These are phyloP conservation scores for Parasteatoda lunata DNA, from an alignment of 2,888 invertebrate genomes.

Conservation along the genomic window DNA sequence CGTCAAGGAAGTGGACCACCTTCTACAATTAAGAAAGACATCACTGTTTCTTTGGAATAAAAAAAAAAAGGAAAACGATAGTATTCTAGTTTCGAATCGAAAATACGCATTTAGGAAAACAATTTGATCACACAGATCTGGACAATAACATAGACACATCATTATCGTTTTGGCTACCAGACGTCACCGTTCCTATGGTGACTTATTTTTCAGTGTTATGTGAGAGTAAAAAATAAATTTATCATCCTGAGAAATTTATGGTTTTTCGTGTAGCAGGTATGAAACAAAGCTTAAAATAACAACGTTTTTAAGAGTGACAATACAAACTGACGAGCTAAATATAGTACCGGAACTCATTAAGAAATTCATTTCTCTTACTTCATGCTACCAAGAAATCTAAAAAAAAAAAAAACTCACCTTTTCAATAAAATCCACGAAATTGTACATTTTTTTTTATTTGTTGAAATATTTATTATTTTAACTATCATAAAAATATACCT, in stretches of 20 bases:
- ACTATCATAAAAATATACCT: too few species aligned
- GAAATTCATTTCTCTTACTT: too few species aligned
- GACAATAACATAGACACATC: background rate
- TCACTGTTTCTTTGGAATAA: background rate
- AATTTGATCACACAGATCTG: background rate
- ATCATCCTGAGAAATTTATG: background rate
- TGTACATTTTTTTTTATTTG: too few species aligned
- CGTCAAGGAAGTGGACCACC: background rate
- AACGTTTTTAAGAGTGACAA: background rate
- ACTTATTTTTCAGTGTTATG: background rate
- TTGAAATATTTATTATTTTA: too few species aligned
- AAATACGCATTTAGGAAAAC: background rate
- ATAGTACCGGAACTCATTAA: too few species aligned
- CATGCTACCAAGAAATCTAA: too few species aligned
- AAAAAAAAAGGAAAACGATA: background rate
- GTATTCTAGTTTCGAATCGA: background rate
- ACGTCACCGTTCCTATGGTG: background rate
- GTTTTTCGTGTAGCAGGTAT: background rate
- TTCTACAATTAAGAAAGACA: constrained; percentile 5
- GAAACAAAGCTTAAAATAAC: background rate
- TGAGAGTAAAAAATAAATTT: background rate
- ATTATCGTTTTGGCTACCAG: background rate
- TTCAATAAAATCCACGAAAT: too few species aligned
- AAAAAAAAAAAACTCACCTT: too few species aligned
- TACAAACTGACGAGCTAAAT: background rate